Evolutionary conservation across 1,140 invertebrate species (phyloP).

Genomic region (Caenorhabditis brenneri): DNA sequence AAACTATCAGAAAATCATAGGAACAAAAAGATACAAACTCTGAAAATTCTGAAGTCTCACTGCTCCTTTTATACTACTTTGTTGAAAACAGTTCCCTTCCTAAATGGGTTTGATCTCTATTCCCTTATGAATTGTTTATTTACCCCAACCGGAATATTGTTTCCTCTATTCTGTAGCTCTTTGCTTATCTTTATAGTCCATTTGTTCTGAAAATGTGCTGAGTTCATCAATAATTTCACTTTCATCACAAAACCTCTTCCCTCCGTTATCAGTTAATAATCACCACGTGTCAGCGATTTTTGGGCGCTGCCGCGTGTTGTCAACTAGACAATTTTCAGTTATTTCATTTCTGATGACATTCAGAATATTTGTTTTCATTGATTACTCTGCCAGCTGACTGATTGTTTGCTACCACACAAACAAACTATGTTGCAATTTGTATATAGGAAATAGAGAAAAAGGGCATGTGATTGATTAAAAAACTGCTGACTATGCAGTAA

Average conservation of each 20-base stretch:
- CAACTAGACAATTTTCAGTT: constrained; percentile 6
- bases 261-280: not conserved
- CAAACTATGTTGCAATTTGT: not conserved
- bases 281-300: constrained; percentile 7
- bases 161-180: not conserved
- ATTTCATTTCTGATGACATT: not conserved
- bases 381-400: not conserved
- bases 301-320: not conserved
- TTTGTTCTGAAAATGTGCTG: not conserved
- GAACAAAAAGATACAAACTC: no score
- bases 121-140: not conserved
- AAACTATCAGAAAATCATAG: no score
- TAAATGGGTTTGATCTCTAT: not conserved
- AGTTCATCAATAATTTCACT: constrained; percentile 34
- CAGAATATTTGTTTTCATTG: not conserved
- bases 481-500: constrained; percentile 2
- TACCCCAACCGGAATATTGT: not conserved
- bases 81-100: not conserved
- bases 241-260: not conserved
- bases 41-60: no score
- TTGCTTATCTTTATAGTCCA: not conserved
- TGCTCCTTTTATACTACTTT: not conserved
- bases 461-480: constrained; percentile 9
- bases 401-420: not conserved
- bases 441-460: no score